Base-by-base conservation (phyloP, 53 echinoderm and acorn worm genomes). In the Hippasteria phrygiana region DNA sequence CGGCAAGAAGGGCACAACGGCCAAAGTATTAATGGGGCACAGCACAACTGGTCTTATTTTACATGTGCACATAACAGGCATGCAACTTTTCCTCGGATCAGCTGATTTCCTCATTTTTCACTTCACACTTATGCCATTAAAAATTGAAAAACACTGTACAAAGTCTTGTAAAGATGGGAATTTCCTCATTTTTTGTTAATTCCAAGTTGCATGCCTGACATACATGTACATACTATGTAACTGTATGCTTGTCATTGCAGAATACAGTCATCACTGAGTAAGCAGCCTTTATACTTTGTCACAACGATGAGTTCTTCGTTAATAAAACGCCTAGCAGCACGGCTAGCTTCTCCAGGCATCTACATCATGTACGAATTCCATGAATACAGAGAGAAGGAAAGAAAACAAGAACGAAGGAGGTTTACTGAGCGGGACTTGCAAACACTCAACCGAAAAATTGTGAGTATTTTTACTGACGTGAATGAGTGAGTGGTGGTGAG, bases 371-470 rank as follows among this genome's bases (percentile, higher is more conserved):
- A 92, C 74, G 88, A 94, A 47, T 92, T 90, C 37, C 93, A 96
- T 46, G 94, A 96, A 87, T 93, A 88, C 92, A 96, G 76, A 70
- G 94, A 75, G 88, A 96, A 91, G 87, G 93, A 67, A 84, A 89
- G 67, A 40, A 90, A 73, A 41, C 88, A 53, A 48, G 98, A 98
- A 18, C 92, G 81, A 42, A 88, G 94, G 73, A 92, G 91, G 38
- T 80, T 95, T 43, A 94, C 98, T 7, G 98, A 98, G 33, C 91
- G 84, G 64, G 98, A 98, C 59, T 65, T 98, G 26, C 89, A 87
- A 34, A 82, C 84, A 31, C 93, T 98, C 17, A 95, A 96, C 47
- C 90, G 90, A 40, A 98, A 98, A 98, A 98, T 98, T 81, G 98
- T 98, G 83, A 98, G 98, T 98, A 48, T 31, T 39, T 22, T 13